These are phyloP conservation scores for Spinibarbus caldwelli DNA, from an alignment of 2,797 vertebrate species.

Conservation along the genomic window DNA sequence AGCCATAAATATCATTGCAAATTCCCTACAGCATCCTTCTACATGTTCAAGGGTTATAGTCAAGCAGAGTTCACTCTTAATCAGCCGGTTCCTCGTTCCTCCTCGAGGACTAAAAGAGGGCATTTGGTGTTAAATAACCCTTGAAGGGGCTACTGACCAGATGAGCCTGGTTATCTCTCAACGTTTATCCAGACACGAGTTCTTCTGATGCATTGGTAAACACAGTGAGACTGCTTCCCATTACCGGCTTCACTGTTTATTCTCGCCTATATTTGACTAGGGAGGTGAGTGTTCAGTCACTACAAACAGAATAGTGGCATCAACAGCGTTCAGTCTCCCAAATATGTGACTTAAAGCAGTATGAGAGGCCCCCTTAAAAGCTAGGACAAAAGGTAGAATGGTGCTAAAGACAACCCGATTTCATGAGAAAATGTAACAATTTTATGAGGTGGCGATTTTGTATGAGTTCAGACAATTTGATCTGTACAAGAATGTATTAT, in stretches of 20 bases:
- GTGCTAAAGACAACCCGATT: conserved; percentile 5
- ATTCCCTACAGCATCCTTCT: neutral
- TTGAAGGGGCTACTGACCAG: conserved; percentile 31
- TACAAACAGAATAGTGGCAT: conserved; percentile 30
- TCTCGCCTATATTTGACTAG: conserved; percentile 52
- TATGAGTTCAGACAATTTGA: neutral
- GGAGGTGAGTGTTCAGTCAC: conserved; percentile 38
- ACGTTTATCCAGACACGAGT: conserved; percentile 55
- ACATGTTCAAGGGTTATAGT: neutral
- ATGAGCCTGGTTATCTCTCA: conserved; percentile 40
- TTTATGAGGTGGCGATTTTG: neutral
- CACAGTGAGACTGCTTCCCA: conserved; percentile 9
- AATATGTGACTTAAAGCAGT: neutral
- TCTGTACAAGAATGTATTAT: neutral
- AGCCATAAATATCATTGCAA: neutral
- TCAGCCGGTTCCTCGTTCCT: neutral
- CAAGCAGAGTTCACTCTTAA: neutral
- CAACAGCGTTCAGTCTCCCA: neutral
- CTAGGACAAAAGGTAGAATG: conserved; percentile 23
- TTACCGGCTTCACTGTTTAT: conserved; percentile 50
- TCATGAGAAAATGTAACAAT: neutral
- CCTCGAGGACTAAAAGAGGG: conserved; percentile 6
- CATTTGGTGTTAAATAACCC: conserved; percentile 35
- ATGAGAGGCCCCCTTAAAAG: neutral
- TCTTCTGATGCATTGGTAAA: conserved; percentile 25